Evolutionary conservation across 1,140 invertebrate genomes (phyloP).

Genomic region (Leptoteleia sp.): DNA sequence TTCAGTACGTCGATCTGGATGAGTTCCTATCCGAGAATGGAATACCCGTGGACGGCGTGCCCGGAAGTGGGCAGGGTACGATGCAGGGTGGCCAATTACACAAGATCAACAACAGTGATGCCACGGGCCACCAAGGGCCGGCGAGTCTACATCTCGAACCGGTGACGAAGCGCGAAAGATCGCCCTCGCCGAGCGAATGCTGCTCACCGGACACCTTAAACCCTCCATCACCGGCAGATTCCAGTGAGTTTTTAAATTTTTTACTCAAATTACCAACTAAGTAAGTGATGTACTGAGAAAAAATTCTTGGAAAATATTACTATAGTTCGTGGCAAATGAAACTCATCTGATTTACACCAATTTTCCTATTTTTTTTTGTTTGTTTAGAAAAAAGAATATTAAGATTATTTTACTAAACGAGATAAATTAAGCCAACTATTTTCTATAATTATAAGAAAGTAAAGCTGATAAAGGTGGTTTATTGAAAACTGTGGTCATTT

Average conservation of each 20-base stretch:
- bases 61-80: slow-evolving; percentile 81
- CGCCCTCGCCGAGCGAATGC: slow-evolving; percentile 91
- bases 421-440: too few relatives aligned
- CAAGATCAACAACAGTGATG: slow-evolving; percentile 75
- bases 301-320: too few relatives aligned
- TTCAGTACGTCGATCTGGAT: slow-evolving; percentile 95
- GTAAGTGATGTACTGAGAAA: too few relatives aligned
- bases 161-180: slow-evolving; percentile 87
- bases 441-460: too few relatives aligned
- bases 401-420: too few relatives aligned
- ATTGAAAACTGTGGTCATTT: too few relatives aligned
- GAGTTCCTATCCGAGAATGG: slow-evolving; percentile 97
- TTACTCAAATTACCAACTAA: too few relatives aligned
- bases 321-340: too few relatives aligned
- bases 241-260: slow-evolving; percentile 87
- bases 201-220: slow-evolving; percentile 92
- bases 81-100: slow-evolving; percentile 75
- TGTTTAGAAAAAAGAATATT: too few relatives aligned
- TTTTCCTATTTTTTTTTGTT: too few relatives aligned
- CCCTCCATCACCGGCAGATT: slow-evolving; percentile 92
- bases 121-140: slow-evolving; percentile 75
- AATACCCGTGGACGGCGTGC: slow-evolving; percentile 89
- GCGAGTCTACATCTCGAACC: slow-evolving; percentile 77
- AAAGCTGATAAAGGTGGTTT: too few relatives aligned
- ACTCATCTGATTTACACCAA: too few relatives aligned